Conservation (phyloP, 2,113 vertebrate genomes). For the Tupaia tana region DNA sequence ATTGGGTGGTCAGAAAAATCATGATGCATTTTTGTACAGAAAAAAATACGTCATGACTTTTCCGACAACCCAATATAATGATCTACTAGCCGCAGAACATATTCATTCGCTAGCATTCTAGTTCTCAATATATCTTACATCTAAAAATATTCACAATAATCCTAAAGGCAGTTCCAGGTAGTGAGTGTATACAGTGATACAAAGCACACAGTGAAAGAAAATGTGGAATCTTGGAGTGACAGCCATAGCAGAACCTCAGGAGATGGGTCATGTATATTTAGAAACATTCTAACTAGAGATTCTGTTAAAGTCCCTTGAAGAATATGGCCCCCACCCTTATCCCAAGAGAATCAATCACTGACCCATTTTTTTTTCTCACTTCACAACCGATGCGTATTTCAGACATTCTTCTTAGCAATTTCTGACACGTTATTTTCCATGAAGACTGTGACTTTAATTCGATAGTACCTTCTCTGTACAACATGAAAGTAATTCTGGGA, state of each 20-base stretch:
- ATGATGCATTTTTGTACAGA: too few species aligned
- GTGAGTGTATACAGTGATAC: not conserved
- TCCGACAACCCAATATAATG: not conserved
- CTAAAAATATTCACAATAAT: not conserved
- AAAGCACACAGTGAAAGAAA: not conserved
- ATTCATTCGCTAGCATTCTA: not conserved
- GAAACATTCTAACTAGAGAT: not conserved
- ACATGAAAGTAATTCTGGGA: conserved; percentile 41
- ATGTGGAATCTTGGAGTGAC: not conserved
- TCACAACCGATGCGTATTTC: not conserved
- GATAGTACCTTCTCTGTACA: conserved; percentile 39
- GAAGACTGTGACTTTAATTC: conserved; percentile 41
- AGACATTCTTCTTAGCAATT: not conserved
- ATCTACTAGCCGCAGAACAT: not conserved
- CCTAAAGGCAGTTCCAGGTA: not conserved
- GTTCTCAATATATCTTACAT: not conserved
- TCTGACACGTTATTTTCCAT: conserved; percentile 1
- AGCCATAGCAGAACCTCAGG: not conserved
- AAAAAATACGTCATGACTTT: too few species aligned
- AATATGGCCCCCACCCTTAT: not conserved
- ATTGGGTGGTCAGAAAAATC: too few species aligned
- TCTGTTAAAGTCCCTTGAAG: not conserved
- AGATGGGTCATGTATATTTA: not conserved
- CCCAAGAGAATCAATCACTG: not conserved
- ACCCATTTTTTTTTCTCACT: not conserved